Evolutionary conservation across 2,888 invertebrate genomes (phyloP).

Genomic region (Punctoribates punctum): DNA sequence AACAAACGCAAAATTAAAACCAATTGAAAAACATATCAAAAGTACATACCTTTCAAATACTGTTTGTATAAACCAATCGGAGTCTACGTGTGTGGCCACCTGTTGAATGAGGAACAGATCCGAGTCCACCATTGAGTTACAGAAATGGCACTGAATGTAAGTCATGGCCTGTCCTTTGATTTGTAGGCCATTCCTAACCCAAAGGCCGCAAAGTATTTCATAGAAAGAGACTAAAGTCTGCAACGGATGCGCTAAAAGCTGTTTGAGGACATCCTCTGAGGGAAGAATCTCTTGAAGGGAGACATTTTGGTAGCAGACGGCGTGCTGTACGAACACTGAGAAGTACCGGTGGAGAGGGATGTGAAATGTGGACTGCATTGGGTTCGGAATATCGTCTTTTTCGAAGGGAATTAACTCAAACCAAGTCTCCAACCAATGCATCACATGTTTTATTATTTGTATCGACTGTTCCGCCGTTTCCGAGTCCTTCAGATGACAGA

Average conservation of each 20-base stretch:
- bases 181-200: constrained; percentile 95
- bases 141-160: constrained; percentile 97
- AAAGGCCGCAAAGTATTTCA: constrained; percentile 87
- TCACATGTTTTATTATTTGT: constrained; percentile 65
- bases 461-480: constrained; percentile 55
- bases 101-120: constrained; percentile 92
- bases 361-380: constrained; percentile 83
- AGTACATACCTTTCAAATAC: constrained; percentile 73
- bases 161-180: constrained; percentile 99
- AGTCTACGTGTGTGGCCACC: constrained; percentile 79
- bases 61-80: constrained; percentile 75
- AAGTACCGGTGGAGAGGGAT: constrained; percentile 93
- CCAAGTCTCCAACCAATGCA: constrained; percentile 72
- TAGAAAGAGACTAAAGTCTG: constrained; percentile 89
- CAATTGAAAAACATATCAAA: neutral
- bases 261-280: constrained; percentile 66
- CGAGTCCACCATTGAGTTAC: constrained; percentile 97
- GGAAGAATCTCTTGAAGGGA: constrained; percentile 75
- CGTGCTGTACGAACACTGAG: constrained; percentile 79
- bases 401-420: constrained; percentile 73
- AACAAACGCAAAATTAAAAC: constrained; percentile 45
- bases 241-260: constrained; percentile 84
- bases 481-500: constrained; percentile 70
- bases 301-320: constrained; percentile 68
- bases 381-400: constrained; percentile 58